Evolutionary conservation across 2,797 vertebrate species (phyloP), one percentile per base, ranked within the genome.

Genomic region (Stomatorhinus walkeri): DNA sequence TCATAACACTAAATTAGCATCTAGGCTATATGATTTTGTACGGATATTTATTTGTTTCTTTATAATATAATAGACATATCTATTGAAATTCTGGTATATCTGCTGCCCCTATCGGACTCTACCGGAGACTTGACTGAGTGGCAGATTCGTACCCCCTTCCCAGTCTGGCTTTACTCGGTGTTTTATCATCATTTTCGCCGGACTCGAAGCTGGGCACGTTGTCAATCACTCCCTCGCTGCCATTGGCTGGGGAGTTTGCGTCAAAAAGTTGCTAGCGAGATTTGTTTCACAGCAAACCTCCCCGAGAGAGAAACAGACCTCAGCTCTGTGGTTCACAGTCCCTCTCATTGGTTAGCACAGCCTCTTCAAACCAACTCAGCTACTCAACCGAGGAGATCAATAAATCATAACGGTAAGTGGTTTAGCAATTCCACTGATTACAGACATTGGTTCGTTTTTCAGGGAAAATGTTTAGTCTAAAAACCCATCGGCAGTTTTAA

Each of bases 201-300:
- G 95, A 94, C 94, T 95, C 90, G 90, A 93, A 93, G 93, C 91
- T 92, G 93, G 96, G 95, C 96, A 97, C 95, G 96, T 92, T 97
- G 97, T 97, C 97, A 97, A 96, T 97, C 96, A 95, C 94, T 92
- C 96, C 95, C 95, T 96, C 94, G 93, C 96, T 97, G 96, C 97
- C 95, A 99, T 99, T 99, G 98, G 98, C 96, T 98, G 96, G 96
- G 94, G 96, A 97, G 96, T 96, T 97, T 96, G 97, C 97, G 97
- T 98, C 97, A 97, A 97, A 98, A 97, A 97, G 97, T 97, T 97
- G 96, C 97, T 96, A 96, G 96, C 96, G 96, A 97, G 97, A 93
- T 95, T 95, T 94, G 95, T 97, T 97, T 96, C 95, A 95, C 96
- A 94, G 96, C 96, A 96, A 95, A 96, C 94, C 96, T 96, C 96